phyloP scores from a whole-genome alignment of 2,888 invertebrate genomes.

The Napeogenes sylphis region DNA sequence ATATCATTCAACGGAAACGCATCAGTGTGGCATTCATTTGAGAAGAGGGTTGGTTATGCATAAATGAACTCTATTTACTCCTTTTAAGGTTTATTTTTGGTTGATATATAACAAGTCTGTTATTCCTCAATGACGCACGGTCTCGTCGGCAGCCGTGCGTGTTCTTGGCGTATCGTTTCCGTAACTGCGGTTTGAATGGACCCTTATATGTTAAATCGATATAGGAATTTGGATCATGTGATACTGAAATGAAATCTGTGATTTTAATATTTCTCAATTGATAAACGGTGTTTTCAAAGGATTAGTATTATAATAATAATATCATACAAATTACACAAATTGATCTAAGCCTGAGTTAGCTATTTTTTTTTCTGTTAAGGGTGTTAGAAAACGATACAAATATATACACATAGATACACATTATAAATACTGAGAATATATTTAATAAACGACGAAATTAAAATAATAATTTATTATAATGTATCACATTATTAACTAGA shows the following conservation, averaged over 20 bases:
- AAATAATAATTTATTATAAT: too few relatives aligned
- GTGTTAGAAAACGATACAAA: too few relatives aligned
- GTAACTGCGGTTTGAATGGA: constrained; percentile 5
- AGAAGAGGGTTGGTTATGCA: neutral
- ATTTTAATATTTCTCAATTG: constrained; percentile 33
- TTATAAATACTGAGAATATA: too few relatives aligned
- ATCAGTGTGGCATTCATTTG: neutral
- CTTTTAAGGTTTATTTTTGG: neutral
- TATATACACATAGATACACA: too few relatives aligned
- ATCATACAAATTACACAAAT: too few relatives aligned
- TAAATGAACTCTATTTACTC: neutral
- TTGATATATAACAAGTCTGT: neutral
- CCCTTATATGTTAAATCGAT: constrained; percentile 4
- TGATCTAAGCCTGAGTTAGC: too few relatives aligned
- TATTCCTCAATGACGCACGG: neutral
- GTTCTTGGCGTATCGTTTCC: constrained; percentile 7
- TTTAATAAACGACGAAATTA: too few relatives aligned
- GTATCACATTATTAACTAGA: too few relatives aligned
- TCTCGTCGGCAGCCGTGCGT: constrained; percentile 3
- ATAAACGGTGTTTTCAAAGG: constrained; percentile 14
- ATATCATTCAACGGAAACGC: constrained; percentile 4
- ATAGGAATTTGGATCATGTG: neutral
- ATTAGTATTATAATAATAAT: constrained; percentile 12
- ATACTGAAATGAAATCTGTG: neutral
- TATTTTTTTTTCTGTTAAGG: too few relatives aligned